Percentiles rank a stretch among this genome's conserved stretches.
Conservation (phyloP, 1,140 invertebrate genomes). For the Oryctes rhinoceros region DNA sequence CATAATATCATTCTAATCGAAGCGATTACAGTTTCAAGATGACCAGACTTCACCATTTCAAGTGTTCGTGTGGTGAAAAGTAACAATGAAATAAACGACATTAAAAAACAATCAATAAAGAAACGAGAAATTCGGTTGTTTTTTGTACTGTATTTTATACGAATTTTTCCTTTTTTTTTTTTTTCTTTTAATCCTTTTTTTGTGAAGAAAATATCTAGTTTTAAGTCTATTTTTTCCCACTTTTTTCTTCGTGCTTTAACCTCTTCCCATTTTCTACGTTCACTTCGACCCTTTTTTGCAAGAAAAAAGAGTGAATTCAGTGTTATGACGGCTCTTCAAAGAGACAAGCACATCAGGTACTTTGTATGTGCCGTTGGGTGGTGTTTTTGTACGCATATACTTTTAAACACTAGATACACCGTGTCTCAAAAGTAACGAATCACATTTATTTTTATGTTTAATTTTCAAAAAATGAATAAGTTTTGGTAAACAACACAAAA, state of each 20-base stretch:
- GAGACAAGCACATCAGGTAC: conserved; percentile 8
- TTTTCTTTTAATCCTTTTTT: not conserved
- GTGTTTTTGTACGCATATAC: not conserved
- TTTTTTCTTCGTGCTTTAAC: not conserved
- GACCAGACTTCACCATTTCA: not conserved
- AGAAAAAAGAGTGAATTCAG: conserved; percentile 27
- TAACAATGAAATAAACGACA: no score
- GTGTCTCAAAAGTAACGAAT: no score
- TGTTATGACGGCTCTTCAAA: conserved; percentile 7
- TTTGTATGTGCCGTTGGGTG: conserved; percentile 28
- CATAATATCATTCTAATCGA: not conserved
- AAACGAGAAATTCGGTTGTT: no score
- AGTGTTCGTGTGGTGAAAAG: not conserved
- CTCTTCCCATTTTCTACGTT: not conserved
- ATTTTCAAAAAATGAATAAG: no score
- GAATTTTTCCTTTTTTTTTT: not conserved
- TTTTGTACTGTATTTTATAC: no score
- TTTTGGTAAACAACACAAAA: no score
- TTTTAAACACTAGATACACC: no score
- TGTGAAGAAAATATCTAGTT: not conserved
- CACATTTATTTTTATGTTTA: no score
- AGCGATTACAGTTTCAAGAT: no score
- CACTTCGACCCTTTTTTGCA: not conserved
- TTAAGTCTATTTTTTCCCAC: no score
- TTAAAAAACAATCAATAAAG: no score